phyloP scores from a whole-genome alignment of 1,140 invertebrate species.

The Drosophila erecta region DNA sequence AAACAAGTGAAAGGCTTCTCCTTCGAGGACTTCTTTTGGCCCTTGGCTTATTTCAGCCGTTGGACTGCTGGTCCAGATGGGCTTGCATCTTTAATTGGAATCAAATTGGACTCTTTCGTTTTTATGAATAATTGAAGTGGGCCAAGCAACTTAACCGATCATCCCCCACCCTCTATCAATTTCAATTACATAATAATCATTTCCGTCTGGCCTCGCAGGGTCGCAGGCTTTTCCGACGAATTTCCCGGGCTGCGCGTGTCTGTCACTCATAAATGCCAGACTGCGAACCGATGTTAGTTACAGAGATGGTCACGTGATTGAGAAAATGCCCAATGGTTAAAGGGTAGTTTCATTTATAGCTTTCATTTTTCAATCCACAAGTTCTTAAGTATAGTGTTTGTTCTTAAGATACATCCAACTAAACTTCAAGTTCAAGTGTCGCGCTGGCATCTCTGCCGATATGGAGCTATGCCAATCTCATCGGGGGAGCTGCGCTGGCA shows the following conservation, averaged over 20 bases:
- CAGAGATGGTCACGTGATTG: conserved; percentile 24
- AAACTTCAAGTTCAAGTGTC: not conserved
- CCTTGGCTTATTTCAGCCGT: conserved; percentile 43
- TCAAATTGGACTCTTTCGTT: conserved; percentile 65
- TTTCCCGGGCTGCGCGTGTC: conserved; percentile 20
- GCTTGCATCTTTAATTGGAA: conserved; percentile 78
- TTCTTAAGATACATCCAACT: too few species aligned
- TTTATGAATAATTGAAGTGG: conserved; percentile 71
- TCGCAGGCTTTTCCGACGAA: conserved; percentile 18
- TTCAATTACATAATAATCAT: conserved; percentile 83
- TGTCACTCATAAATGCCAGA: conserved; percentile 69
- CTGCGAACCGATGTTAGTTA: conserved; percentile 3
- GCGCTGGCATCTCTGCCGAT: not conserved
- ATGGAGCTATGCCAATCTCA: conserved; percentile 20
- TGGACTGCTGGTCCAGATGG: conserved; percentile 52
- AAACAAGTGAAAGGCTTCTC: conserved; percentile 41
- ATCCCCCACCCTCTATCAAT: conserved; percentile 62
- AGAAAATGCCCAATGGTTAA: not conserved
- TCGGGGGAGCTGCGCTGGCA: conserved; percentile 25
- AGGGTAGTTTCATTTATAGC: too few species aligned
- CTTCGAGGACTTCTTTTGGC: conserved; percentile 26
- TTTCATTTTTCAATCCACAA: not conserved
- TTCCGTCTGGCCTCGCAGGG: conserved; percentile 59
- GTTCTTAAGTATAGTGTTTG: too few species aligned
- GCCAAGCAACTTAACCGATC: conserved; percentile 37